Evolutionary conservation across 2,113 vertebrate genomes (phyloP).

Genomic region (Egretta garzetta): DNA sequence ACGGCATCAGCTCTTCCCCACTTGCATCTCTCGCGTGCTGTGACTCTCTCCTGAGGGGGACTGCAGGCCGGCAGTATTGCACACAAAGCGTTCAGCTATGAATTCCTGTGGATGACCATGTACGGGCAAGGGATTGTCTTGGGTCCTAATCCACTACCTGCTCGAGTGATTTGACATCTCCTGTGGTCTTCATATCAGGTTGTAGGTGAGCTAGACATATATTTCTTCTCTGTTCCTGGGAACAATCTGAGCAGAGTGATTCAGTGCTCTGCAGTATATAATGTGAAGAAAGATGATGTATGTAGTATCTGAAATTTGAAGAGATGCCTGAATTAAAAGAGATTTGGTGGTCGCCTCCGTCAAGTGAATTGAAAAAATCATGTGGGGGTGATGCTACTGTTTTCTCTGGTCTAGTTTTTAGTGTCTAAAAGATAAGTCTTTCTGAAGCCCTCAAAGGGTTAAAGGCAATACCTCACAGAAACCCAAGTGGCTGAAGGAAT

Average conservation of each 20-base stretch:
- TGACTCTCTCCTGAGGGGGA: background rate
- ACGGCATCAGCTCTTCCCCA: fast-evolving
- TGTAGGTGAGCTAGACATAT: background rate
- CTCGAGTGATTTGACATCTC: background rate
- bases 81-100: background rate
- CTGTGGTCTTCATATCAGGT: background rate
- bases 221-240: background rate
- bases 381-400: background rate
- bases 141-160: background rate
- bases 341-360: background rate
- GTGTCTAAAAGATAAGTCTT: background rate
- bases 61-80: background rate
- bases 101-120: background rate
- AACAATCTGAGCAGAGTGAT: background rate
- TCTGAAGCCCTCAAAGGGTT: constrained; percentile 17
- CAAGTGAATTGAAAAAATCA: background rate
- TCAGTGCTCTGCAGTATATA: background rate
- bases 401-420: background rate
- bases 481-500: constrained; percentile 30
- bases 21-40: background rate
- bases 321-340: background rate
- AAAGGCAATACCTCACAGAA: background rate
- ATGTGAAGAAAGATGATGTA: background rate
- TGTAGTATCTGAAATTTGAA: background rate
- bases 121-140: background rate